Percentiles rank a stretch among this genome's conserved stretches.
Evolutionary conservation across 2,113 vertebrate genomes (phyloP).

Genomic region (Pao palembangensis): DNA sequence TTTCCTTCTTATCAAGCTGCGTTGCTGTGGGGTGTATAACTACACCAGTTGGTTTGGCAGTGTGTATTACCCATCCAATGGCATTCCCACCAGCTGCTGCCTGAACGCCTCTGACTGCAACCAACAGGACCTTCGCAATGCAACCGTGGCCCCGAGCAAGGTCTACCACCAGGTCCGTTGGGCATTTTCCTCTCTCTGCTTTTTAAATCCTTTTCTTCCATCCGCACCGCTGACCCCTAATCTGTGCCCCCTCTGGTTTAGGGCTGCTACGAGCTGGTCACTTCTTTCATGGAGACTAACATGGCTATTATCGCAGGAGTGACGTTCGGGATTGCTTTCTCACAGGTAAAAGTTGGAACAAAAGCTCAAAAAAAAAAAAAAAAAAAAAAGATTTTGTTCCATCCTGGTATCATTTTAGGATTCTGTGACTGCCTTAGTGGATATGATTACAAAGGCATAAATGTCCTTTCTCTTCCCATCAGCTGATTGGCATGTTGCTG

Average conservation of each 20-base stretch:
- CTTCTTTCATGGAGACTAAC: constrained; percentile 98
- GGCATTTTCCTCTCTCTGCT: not conserved
- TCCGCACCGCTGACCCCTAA: constrained; percentile 1
- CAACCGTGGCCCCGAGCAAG: constrained; percentile 87
- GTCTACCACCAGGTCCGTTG: constrained; percentile 90
- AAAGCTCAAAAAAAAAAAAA: too few species aligned
- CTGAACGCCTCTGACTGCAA: constrained; percentile 87
- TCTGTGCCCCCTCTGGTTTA: constrained; percentile 58
- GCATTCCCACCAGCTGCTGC: constrained; percentile 93
- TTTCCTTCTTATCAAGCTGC: constrained; percentile 77
- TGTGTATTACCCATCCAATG: constrained; percentile 86
- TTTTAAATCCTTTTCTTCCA: not conserved
- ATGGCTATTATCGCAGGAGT: constrained; percentile 99
- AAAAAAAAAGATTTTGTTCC: not conserved
- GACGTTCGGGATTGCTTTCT: constrained; percentile 97
- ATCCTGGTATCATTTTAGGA: not conserved
- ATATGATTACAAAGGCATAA: too few species aligned
- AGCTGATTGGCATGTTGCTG: constrained; percentile 98
- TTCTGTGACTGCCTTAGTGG: too few species aligned
- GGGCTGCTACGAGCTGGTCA: constrained; percentile 98
- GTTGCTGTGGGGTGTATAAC: constrained; percentile 95
- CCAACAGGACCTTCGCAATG: constrained; percentile 86
- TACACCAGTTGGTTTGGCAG: constrained; percentile 97
- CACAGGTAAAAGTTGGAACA: constrained; percentile 78
- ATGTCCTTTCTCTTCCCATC: constrained; percentile 28